Base-by-base conservation (phyloP, 2,888 invertebrate species). In the Norana najaformis region DNA sequence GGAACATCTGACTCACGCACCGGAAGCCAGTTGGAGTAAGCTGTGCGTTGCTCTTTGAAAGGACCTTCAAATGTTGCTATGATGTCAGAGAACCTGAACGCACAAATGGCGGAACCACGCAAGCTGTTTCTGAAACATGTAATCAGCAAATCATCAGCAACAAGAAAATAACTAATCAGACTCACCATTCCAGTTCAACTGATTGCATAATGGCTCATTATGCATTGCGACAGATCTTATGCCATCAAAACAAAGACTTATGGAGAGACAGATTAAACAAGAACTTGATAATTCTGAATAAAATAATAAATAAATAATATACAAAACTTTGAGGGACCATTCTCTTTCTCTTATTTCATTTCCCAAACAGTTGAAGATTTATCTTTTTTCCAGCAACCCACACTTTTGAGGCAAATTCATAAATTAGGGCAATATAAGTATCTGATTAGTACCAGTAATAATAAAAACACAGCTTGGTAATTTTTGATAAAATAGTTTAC, bases 81-180 rank as follows among this genome's bases (percentile, higher is more conserved):
- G 90, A 99, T 97, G 94, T 97, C 97, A 93, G 96, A 96, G 96
- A 98, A 96, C 89, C 97, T 96, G 95, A 98, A 99, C 83, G 98
- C 98, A 95, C 99, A 99, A 34, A 99, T 97, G 0, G 99, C 99
- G 30, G 98, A 98, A 88, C 98, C 99, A 35, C 97, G 97, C 93
- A 99, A 98, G 90, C 98, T 97, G 95, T 98, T 98, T 92, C 96
- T 96, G 41, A 36, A n/a, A 95, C 99, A 99, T 38, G 97, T n/a
- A 69, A 69, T 69, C 69, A 0, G n/a, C 69, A 30, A 69, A 69
- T 37, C 36, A 39, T 88, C 38, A 35, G 16, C 37, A 88, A 41
- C 37, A 88, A 34, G n/a, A 88, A 35, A 69, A 53, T 82, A 97
- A 91, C 96, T 96, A 92, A 97, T 95, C 91, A 99, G 97, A 94